phyloP scores from a whole-genome alignment of 2,113 vertebrate species.

The Eudyptes chrysolophus region DNA sequence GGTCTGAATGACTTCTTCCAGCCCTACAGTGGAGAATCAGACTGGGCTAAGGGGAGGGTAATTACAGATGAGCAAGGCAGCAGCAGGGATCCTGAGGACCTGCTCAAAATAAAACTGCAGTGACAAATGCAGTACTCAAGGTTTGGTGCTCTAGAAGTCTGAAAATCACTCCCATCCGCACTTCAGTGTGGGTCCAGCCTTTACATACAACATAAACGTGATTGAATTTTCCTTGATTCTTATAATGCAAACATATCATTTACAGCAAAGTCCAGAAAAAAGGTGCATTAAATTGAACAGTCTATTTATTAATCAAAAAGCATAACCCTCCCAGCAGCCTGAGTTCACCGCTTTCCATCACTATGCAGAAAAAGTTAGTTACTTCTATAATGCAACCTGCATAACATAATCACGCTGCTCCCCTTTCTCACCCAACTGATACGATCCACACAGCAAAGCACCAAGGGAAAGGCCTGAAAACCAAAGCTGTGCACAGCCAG shows the following conservation, averaged over 20 bases:
- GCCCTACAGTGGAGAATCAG: background rate
- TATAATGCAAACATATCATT: background rate
- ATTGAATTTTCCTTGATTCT: background rate
- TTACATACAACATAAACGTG: background rate
- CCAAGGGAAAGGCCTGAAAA: background rate
- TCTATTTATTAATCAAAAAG: background rate
- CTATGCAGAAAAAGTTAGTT: background rate
- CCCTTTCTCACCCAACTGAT: background rate
- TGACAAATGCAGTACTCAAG: background rate
- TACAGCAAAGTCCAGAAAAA: background rate
- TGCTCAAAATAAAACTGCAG: background rate
- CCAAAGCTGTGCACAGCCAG: background rate
- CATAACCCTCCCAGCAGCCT: background rate
- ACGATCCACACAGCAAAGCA: background rate
- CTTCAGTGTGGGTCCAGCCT: background rate
- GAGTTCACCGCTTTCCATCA: background rate
- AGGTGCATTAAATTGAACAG: background rate
- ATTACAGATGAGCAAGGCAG: background rate
- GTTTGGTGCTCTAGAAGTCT: background rate
- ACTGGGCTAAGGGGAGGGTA: background rate
- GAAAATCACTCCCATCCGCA: background rate
- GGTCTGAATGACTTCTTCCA: background rate
- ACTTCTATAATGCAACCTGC: background rate
- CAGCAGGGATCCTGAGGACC: background rate
- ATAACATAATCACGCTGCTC: background rate